Evolutionary conservation across 2,888 invertebrate genomes (phyloP), one percentile per base, ranked within the genome.

Genomic region (Sclerodermus sp.): DNA sequence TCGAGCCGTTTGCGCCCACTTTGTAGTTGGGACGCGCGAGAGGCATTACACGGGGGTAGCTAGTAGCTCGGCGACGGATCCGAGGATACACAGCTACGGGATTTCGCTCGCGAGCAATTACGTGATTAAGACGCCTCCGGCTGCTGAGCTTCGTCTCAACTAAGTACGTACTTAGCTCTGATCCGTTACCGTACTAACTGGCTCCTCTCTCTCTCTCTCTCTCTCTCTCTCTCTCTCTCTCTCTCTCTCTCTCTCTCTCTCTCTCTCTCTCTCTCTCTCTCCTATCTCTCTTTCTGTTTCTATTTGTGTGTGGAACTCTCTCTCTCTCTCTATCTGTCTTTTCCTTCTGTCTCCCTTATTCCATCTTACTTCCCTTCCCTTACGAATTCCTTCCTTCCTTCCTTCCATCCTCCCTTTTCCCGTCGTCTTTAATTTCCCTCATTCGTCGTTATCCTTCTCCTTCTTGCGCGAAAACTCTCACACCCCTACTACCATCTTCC

Each of bases 61-160:
- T 15, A 10, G 15, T 10, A 18, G 15, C 14, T 15, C 23, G 10
- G 5, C 12, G 42, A 23, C 15, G 45, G 45, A 32, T 44, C 23
- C 39, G 29, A 52, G 53, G 51, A 54, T 62, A 58, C 56, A 56
- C 60, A 58, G 53, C 61, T 51, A 51, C 59, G 60, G 73, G 73
- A 74, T 74, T 74, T 72, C 67, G 69, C 74, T 72, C 67, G 69
- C 74, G 69, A 74, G 72, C 77, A 77, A 77, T 77, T 77, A 77
- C 76, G 66, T 70, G 69, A 75, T 71, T 75, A 71, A 70, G 72
- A 71, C 70, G 74, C 75, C 71, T 69, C 67, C 58, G 73, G 75
- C 70, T 61, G 55, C 57, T n/a, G n/a, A n/a, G 67, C 67, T 66
- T 58, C 63, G 70, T 67, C 66, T 71, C 65, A 65, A 62, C 71